Evolutionary conservation across 2,888 invertebrate species (phyloP).

Genomic region (Netelia melanura): DNA sequence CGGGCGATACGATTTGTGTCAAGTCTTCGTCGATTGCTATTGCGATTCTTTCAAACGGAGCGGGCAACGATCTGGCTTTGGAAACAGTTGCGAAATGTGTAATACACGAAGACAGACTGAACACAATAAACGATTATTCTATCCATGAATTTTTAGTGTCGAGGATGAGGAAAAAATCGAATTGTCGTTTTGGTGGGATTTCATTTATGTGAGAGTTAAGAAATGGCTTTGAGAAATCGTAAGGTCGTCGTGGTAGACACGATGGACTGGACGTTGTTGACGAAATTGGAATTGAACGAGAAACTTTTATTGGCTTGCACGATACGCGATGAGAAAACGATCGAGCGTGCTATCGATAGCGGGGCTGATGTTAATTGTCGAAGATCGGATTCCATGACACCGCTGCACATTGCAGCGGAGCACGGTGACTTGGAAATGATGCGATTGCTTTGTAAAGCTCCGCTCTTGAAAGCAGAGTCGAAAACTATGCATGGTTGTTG

Average conservation of each 20-base stretch:
- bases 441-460: slow-evolving; percentile 52
- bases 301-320: slow-evolving; percentile 66
- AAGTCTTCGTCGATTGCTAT: too few species aligned
- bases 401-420: slow-evolving; percentile 67
- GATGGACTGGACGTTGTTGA: slow-evolving; percentile 42
- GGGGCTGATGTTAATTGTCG: slow-evolving; percentile 69
- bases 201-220: not conserved
- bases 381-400: slow-evolving; percentile 60
- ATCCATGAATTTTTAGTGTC: slow-evolving; percentile 63
- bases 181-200: not conserved
- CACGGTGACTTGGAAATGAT: slow-evolving; percentile 67
- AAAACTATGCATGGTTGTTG: slow-evolving; percentile 62
- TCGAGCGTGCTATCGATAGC: slow-evolving; percentile 47
- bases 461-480: slow-evolving; percentile 28
- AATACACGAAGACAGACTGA: slow-evolving; percentile 62
- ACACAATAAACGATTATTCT: slow-evolving; percentile 74
- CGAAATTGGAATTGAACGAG: slow-evolving; percentile 59
- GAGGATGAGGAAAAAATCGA: not conserved
- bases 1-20: too few species aligned
- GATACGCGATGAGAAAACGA: slow-evolving; percentile 58
- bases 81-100: slow-evolving; percentile 67
- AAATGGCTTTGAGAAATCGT: slow-evolving; percentile 46
- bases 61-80: slow-evolving; percentile 66
- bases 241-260: slow-evolving; percentile 25
- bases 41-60: slow-evolving; percentile 36